A percentile compares a stretch with the other conserved stretches of the same genome.
Conservation (phyloP, 2,113 vertebrate genomes). For the Scopus umbretta region DNA sequence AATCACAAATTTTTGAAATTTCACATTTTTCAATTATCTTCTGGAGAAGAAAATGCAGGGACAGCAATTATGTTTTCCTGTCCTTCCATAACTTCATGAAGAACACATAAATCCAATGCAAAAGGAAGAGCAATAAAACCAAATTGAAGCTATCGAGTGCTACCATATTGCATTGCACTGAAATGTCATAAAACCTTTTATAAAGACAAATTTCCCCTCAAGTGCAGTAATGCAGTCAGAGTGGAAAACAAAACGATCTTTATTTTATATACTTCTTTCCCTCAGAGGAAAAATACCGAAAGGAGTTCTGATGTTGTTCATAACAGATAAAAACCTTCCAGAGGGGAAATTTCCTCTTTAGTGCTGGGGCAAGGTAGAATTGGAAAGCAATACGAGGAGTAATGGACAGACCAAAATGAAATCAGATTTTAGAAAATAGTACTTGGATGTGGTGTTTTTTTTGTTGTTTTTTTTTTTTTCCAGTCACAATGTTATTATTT, state of each 20-base stretch:
- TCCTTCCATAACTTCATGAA: not conserved
- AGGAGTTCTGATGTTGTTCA: constrained; percentile 42
- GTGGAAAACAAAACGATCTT: constrained; percentile 47
- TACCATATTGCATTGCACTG: not conserved
- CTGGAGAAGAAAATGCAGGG: not conserved
- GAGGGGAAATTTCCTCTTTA: constrained; percentile 53
- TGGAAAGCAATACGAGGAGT: constrained; percentile 14
- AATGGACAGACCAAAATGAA: constrained; percentile 39
- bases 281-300: constrained; percentile 53
- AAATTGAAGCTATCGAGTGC: constrained; percentile 46
- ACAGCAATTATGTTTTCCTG: not conserved
- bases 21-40: not conserved
- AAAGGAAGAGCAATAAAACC: constrained; percentile 32
- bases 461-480: not conserved
- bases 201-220: constrained; percentile 63
- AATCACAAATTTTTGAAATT: not conserved
- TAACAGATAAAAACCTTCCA: constrained; percentile 51
- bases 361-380: constrained; percentile 16
- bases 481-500: not conserved
- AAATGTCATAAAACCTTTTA: constrained; percentile 54
- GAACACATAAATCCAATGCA: not conserved
- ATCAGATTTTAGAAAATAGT: constrained; percentile 16
- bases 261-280: constrained; percentile 49
- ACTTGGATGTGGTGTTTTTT: not conserved
- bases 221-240: constrained; percentile 52